These are phyloP conservation scores for Lytechinus pictus DNA, from an alignment of 35 echinoderm and acorn worm species.

Conservation along the genomic window DNA sequence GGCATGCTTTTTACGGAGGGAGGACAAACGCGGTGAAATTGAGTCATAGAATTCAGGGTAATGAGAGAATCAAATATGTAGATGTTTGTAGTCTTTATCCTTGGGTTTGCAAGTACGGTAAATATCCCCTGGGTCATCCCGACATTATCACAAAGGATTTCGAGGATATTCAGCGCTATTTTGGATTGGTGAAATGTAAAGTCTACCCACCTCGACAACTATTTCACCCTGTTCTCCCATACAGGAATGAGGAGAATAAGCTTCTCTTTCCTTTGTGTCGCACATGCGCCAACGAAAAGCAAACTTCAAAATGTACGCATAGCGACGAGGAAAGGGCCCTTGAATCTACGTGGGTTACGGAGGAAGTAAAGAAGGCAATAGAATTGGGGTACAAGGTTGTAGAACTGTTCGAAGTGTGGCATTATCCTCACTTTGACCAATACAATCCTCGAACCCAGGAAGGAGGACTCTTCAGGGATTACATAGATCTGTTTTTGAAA, in stretches of 20 bases:
- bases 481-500: slow-evolving; percentile 72
- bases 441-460: slow-evolving; percentile 58
- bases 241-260: slow-evolving; percentile 28
- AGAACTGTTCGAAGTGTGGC: slow-evolving; percentile 72
- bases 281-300: slow-evolving; percentile 53
- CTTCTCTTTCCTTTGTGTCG: slow-evolving; percentile 60
- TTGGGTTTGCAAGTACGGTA: slow-evolving; percentile 22
- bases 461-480: slow-evolving; percentile 70
- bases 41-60: slow-evolving; percentile 38
- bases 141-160: slow-evolving; percentile 63
- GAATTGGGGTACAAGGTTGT: slow-evolving; percentile 56
- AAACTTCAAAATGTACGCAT: slow-evolving; percentile 30
- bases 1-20: slow-evolving; percentile 73
- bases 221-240: slow-evolving; percentile 61
- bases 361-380: slow-evolving; percentile 69
- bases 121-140: slow-evolving; percentile 37
- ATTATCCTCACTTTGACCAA: slow-evolving; percentile 45
- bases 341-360: slow-evolving; percentile 68
- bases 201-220: slow-evolving; percentile 44
- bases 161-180: slow-evolving; percentile 60
- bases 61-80: slow-evolving; percentile 65
- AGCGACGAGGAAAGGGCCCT: slow-evolving; percentile 52
- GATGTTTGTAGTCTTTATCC: slow-evolving; percentile 63
- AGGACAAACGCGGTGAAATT: slow-evolving; percentile 67
- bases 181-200: slow-evolving; percentile 66